phyloP scores from a whole-genome alignment of 2,888 invertebrate species.

The Enchytraeus crypticus region DNA sequence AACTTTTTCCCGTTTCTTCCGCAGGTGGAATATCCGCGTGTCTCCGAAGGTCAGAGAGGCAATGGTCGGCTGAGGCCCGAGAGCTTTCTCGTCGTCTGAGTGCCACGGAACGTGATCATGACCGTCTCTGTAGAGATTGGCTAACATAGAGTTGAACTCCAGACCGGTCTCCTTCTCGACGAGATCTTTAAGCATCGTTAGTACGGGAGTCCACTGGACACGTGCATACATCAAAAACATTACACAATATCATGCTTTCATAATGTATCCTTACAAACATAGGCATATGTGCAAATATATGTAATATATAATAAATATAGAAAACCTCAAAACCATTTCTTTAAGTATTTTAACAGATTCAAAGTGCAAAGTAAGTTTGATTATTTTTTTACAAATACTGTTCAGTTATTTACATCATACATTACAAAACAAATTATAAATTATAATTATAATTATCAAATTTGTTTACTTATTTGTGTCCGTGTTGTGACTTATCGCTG shows the following conservation, averaged over 20 bases:
- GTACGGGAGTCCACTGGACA: slow-evolving; percentile 41
- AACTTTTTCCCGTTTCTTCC: too few species aligned
- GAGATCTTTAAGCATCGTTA: slow-evolving; percentile 35
- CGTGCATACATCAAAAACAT: neutral
- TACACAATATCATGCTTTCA: neutral
- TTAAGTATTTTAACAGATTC: too few species aligned
- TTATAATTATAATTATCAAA: neutral
- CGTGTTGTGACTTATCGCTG: neutral
- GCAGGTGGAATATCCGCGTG: slow-evolving; percentile 47
- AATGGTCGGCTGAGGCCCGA: slow-evolving; percentile 48
- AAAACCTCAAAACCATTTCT: too few species aligned
- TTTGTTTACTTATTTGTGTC: neutral
- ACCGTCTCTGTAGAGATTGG: slow-evolving; percentile 51
- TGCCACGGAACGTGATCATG: slow-evolving; percentile 52
- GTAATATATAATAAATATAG: too few species aligned
- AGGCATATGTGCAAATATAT: too few species aligned
- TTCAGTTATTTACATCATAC: too few species aligned
- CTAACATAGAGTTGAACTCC: slow-evolving; percentile 50
- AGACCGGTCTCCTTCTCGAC: slow-evolving; percentile 46
- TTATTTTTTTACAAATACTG: too few species aligned
- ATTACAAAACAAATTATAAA: too few species aligned
- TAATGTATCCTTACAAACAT: too few species aligned
- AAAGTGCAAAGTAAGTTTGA: too few species aligned
- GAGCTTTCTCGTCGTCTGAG: slow-evolving; percentile 47
- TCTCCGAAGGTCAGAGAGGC: slow-evolving; percentile 48